Evolutionary conservation across 2,888 invertebrate species (phyloP).

Genomic region (Oligia strigilis): DNA sequence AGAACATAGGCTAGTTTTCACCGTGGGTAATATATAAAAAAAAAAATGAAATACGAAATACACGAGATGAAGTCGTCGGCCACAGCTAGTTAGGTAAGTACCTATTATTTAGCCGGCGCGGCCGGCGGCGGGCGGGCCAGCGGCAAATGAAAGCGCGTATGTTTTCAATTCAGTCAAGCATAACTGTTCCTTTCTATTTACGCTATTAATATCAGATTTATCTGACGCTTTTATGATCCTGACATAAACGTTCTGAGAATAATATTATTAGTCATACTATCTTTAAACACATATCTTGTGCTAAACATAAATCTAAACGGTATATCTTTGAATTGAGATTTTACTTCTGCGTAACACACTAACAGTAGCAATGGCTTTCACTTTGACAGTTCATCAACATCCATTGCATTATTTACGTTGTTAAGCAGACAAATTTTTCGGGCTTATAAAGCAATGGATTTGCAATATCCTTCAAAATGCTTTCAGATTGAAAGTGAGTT

Average conservation of each 20-base stretch:
- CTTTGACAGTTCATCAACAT: too few species aligned
- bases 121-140: background rate
- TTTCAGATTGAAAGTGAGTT: too few species aligned
- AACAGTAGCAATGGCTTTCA: too few species aligned
- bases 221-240: constrained; percentile 57
- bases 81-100: too few species aligned
- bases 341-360: background rate
- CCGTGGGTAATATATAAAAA: too few species aligned
- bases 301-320: constrained; percentile 8
- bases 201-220: constrained; percentile 59
- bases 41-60: background rate
- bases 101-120: background rate
- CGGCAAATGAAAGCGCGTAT: background rate
- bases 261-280: constrained; percentile 20
- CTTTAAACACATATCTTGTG: background rate
- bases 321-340: constrained; percentile 9
- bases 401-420: too few species aligned
- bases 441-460: too few species aligned
- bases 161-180: constrained; percentile 24
- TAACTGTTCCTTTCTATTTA: constrained; percentile 55
- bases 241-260: constrained; percentile 43
- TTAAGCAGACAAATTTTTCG: too few species aligned
- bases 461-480: too few species aligned
- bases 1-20: too few species aligned
- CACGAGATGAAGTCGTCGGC: background rate